Base-by-base conservation (phyloP, 1,140 invertebrate genomes). In the Magallana angulata region DNA sequence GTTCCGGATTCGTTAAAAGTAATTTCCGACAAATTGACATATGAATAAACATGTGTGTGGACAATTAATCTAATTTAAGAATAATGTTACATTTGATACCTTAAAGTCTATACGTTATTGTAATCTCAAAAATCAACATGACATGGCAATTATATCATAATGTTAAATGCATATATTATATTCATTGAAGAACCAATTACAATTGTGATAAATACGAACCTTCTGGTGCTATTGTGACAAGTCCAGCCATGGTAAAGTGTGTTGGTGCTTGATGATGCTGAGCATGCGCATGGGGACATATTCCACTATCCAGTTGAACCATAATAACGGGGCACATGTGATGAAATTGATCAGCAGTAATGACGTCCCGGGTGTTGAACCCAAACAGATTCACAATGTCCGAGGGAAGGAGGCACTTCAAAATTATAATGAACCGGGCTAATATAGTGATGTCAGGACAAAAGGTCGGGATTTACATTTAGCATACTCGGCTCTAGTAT, bases 321-420 rank as follows among this genome's bases (percentile, higher is more conserved):
- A 82, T n/a, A 1, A 82, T 16, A 16, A 24, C 81, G 9, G 81
- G 81, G 16, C 81, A 82, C 48, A 82, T 82, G 57, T 58, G 81
- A 57, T 57, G 81, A 82, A 82, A 82, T 57, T 57, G 56, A 56
- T 82, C 81, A 76, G 30, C 68, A 8, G 68, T 76, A 76, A 76
- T 76, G 68, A 76, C 68, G 36, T 76, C 24, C 11, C 9, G 68
- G 12, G 68, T 76, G 24, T 24, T 76, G 68, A 76, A 76, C 24
- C 68, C 68, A 12, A 76, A 76, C 18, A 76, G 24, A 3, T 30
- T 30, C 24, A 76, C 24, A 7, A 76, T 30, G 24, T 76, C 68
- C 24, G 36, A 18, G 36, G 68, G 68, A 76, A 76, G 36, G 36
- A 76, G 68, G 24, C 68, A 76, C 68, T 76, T 64, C 7, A 12